Evolutionary conservation across 2,888 invertebrate genomes (phyloP), one percentile per base, ranked within the genome.

Genomic region (Ophonus ardosiacus): DNA sequence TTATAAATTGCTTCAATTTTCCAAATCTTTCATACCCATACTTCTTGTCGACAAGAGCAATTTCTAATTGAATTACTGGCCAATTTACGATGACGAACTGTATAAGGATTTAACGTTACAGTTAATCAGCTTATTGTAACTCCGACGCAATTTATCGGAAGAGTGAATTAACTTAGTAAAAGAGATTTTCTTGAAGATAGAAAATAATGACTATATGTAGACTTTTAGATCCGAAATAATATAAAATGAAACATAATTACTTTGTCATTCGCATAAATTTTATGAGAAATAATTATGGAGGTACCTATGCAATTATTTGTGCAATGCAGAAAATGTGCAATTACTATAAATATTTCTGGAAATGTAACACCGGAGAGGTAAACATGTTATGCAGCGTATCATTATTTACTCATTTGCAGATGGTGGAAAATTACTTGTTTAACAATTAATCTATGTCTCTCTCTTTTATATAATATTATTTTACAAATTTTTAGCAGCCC

Each of bases 321-420:
- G 17, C n/a, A 63, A 24, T 24, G 21, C 10, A 63, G 21, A 63
- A 63, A 63, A 63, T 63, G 21, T 24, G 63, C 24, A 51, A 8
- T 51, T 51, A 51, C 43, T 51, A 18, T 61, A 63, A 63, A 21
- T 63, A 63, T 24, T 24, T 63, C 6, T 18, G 21, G 24, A 21
- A 63, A 63, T 21, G 63, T 21, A 63, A 63, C 21, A 63, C 63
- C 7, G 17, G 18, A 17, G 13, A 63, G 21, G 8, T 18, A 63
- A 63, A 63, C 63, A 63, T 13, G 13, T 13, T 21, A 63, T 13
- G 13, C 21, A 63, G 13, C 10, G 63, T 13, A 21, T 63, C 63
- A 63, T 63, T 63, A 63, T 63, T 63, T 63, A 63, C 63, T 63
- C 63, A 63, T 61, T 61, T 61, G 18, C 1, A 18, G 21, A 61